These are phyloP conservation scores for Rhinatrema bivittatum DNA, from an alignment of 2,797 vertebrate species.

Conservation along the genomic window DNA sequence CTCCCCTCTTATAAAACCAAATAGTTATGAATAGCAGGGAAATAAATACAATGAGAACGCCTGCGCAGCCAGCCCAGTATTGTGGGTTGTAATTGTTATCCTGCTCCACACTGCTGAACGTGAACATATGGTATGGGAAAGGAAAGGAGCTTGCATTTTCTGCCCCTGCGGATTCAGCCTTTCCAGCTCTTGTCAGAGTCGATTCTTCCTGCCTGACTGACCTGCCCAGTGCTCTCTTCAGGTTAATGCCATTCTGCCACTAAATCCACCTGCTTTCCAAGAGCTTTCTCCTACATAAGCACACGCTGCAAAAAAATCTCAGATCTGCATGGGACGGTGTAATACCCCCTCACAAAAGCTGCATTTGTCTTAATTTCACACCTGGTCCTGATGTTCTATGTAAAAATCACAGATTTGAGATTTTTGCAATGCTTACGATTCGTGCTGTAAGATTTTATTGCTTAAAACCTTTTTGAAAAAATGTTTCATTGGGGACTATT, in stretches of 20 bases:
- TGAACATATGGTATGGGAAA: conserved; percentile 54
- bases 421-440: too few relatives aligned
- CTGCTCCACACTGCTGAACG: conserved; percentile 50
- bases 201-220: conserved; percentile 57
- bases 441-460: too few relatives aligned
- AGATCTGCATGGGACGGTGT: too few relatives aligned
- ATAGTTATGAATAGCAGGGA: neutral
- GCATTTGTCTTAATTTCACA: too few relatives aligned
- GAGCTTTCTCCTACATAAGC: neutral
- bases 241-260: too few relatives aligned
- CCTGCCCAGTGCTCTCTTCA: conserved; percentile 16
- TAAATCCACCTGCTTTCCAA: neutral
- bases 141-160: conserved; percentile 42
- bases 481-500: too few relatives aligned
- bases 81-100: conserved; percentile 42
- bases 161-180: conserved; percentile 46
- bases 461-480: too few relatives aligned
- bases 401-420: too few relatives aligned
- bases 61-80: conserved; percentile 31
- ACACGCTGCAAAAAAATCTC: too few relatives aligned
- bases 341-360: too few relatives aligned
- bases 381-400: too few relatives aligned
- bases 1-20: too few relatives aligned
- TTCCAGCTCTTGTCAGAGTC: conserved; percentile 55
- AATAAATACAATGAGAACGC: conserved; percentile 19